Evolutionary conservation across 2,797 vertebrate genomes (phyloP), one percentile per base, ranked within the genome.

Genomic region (Aplochiton taeniatus): DNA sequence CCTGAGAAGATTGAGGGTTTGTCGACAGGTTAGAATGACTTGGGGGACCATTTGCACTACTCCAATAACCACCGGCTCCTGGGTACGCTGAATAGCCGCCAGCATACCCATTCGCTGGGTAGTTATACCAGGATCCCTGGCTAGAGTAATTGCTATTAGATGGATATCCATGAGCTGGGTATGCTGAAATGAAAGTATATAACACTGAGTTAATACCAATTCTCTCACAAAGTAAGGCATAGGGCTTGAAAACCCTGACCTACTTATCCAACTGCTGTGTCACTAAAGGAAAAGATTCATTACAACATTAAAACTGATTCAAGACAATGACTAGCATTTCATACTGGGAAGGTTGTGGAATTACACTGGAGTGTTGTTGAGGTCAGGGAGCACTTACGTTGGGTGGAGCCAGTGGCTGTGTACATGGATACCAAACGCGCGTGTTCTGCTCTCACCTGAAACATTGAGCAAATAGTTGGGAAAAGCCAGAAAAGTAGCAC

Each of bases 181-280:
- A 93, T 87, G 90, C 91, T 92, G 89, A 89, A 92, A 92, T 87
- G 88, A 90, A 91, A 91, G 89, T 92, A 90, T 85, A 90, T 83
- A 89, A 83, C 69, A 79, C 72, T 67, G 70, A 78, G 82, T 92
- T 90, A 90, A 91, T 77, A 83, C 61, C 80, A 75, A 61, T 69
- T 74, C 68, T 75, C 45, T 77, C 49, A 71, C 65, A 14, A 73
- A 63, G 60, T 41, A 71, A 73, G 58, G 78, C 61, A 56, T 46
- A 77, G 70, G 68, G 75, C 79, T 69, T 86, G 50, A 79, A 54
- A 54, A 73, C 68, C 67, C 59, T 79, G 68, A 85, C 73, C 73
- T 74, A 75, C 69, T 75, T 78, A 58, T 76, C 72, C 74, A 81
- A 77, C 65, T 74, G 76, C 66, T 75, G 64, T 72, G 65, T 59